A percentile compares a stretch with the other conserved stretches of the same genome.
These are phyloP conservation scores for Dicycla oo DNA, from an alignment of 2,888 invertebrate species.

Conservation along the genomic window DNA sequence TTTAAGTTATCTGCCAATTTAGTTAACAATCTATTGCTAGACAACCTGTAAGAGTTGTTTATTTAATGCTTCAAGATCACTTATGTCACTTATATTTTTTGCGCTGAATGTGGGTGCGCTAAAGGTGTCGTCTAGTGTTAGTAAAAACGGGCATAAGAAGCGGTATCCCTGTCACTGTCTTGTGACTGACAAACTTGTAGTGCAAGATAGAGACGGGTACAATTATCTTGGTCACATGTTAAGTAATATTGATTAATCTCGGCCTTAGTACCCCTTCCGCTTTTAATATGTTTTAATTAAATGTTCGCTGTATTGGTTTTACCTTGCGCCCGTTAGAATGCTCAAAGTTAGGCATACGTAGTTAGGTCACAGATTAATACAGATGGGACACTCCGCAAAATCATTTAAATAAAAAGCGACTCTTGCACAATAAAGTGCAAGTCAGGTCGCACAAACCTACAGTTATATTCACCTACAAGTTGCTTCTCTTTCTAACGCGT, in stretches of 20 bases:
- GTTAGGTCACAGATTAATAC: too few species aligned
- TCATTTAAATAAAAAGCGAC: too few species aligned
- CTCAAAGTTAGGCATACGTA: neutral
- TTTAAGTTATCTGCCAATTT: neutral
- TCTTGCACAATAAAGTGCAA: too few species aligned
- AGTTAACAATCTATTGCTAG: neutral
- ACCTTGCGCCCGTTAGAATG: neutral
- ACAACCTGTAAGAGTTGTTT: neutral
- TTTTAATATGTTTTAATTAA: neutral
- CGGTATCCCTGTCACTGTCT: neutral
- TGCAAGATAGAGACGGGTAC: conserved; percentile 1
- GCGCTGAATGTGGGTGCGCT: too few species aligned
- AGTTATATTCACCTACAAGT: too few species aligned
- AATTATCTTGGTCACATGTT: neutral
- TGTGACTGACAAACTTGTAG: neutral
- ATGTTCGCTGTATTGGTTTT: neutral
- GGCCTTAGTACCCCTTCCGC: too few species aligned
- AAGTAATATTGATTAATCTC: neutral
- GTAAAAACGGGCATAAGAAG: neutral
- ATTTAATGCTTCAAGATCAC: neutral
- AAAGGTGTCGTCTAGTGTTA: neutral
- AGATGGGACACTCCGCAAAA: too few species aligned
- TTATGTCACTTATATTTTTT: neutral
- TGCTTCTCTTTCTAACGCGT: too few species aligned
- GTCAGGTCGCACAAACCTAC: too few species aligned